phyloP scores from a whole-genome alignment of 1,140 invertebrate genomes.

The Zaprionus taronus region DNA sequence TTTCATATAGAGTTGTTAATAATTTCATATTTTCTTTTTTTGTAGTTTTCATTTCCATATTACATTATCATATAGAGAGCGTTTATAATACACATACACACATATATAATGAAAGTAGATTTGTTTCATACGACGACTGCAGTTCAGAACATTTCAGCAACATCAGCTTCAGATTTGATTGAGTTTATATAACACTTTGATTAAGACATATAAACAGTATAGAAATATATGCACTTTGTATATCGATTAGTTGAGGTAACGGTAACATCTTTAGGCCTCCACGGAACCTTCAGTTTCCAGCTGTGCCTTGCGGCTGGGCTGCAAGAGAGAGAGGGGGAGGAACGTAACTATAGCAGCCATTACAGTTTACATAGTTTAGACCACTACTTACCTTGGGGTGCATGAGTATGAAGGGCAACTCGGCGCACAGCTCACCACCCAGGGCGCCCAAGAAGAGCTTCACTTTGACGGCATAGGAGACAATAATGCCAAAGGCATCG shows the following conservation, averaged over 20 bases:
- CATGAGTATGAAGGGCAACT: constrained; percentile 98
- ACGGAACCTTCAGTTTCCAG: constrained; percentile 67
- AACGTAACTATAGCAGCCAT: not conserved
- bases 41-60: constrained; percentile 39
- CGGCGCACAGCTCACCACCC: constrained; percentile 96
- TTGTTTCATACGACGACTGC: constrained; percentile 74
- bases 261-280: constrained; percentile 51
- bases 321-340: not conserved
- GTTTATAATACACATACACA: constrained; percentile 77
- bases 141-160: constrained; percentile 81
- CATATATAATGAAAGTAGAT: constrained; percentile 62
- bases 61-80: constrained; percentile 34
- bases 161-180: constrained; percentile 63
- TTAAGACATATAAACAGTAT: constrained; percentile 26
- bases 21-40: constrained; percentile 32
- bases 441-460: constrained; percentile 97
- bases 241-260: constrained; percentile 56
- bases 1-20: not conserved
- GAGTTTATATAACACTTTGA: constrained; percentile 34
- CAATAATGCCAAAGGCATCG: constrained; percentile 95
- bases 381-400: constrained; percentile 91
- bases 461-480: constrained; percentile 96
- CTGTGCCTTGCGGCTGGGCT: constrained; percentile 80
- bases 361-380: not conserved
- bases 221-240: constrained; percentile 63